Base-by-base conservation (phyloP, 2,888 invertebrate species). In the Trissolcus brochymenae region DNA sequence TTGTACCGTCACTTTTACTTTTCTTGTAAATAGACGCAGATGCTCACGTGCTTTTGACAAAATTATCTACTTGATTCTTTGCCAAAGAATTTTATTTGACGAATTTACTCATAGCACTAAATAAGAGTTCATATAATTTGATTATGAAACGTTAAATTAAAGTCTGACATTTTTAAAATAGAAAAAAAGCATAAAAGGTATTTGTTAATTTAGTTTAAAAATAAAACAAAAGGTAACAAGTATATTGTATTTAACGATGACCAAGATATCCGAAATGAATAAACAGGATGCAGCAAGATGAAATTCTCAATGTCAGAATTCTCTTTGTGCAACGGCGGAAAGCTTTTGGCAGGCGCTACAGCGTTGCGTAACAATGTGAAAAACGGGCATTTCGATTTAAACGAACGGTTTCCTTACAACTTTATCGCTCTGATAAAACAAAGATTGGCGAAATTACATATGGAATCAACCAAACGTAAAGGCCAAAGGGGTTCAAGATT, bases 1-100 rank as follows among this genome's bases (percentile, higher is more conserved):
- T 51, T 49, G 7, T 16, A 54, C n/a, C 46, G 40, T 43, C 53
- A 35, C 54, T 70, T 70, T 70, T 70, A 61, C 55, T 70, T 70
- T 70, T 61, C 55, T 60, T 61, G 55, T 60, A 70, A 70, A 51
- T 68, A 70, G 40, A 60, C 25, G 21, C 46, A 41, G 17, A 49
- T 54, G 17, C 35, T 70, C 70, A 70, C 70, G 70, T 70, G 70
- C 54, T 49, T 25, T 11, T 70, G 70, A 70, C 70, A 55, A 53
- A 41, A 53, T 29, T 46, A 46, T 16, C 46, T 14, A 0, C 40
- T 70, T 70, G 70, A 70, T 43, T 50, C 53, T 43, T 41, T 41
- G 70, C 70, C 70, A 70, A n/a, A 41, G 11, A 6, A 59, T 59
- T 67, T 67, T 67, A 67, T 53, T 59, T 67, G 41, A 50, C 25